These are phyloP conservation scores for Exocentrus adspersus DNA, from an alignment of 2,888 invertebrate genomes.

Conservation along the genomic window DNA sequence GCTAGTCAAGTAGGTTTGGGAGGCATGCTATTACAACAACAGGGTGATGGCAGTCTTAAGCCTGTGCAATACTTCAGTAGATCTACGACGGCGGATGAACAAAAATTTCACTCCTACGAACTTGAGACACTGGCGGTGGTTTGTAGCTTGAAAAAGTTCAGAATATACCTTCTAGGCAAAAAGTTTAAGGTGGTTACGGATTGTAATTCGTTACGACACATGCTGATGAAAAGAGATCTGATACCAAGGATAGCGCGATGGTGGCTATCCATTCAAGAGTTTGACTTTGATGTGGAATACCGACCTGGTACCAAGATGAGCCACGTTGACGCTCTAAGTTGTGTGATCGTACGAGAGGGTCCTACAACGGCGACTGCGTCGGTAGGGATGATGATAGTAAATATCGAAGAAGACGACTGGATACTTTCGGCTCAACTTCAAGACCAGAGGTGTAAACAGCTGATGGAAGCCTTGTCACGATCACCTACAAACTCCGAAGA, in stretches of 20 bases:
- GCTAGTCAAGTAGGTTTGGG: no score
- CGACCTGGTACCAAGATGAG: slow-evolving; percentile 47
- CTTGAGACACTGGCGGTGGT: no score
- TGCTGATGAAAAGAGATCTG: slow-evolving; percentile 42
- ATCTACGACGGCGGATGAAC: no score
- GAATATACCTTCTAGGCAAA: no score
- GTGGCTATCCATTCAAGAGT: slow-evolving; percentile 52
- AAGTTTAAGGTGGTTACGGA: no score
- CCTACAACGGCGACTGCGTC: no score
- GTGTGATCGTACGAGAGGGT: slow-evolving; percentile 21
- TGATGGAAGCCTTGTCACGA: slow-evolving; percentile 31
- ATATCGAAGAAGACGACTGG: slow-evolving; percentile 38
- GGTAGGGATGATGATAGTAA: slow-evolving; percentile 24
- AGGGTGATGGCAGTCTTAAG: no score
- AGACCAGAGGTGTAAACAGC: slow-evolving; percentile 26
- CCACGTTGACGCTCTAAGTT: slow-evolving; percentile 49
- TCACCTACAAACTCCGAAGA: slow-evolving; percentile 22
- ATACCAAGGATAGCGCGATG: slow-evolving; percentile 53
- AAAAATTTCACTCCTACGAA: no score
- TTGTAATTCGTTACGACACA: slow-evolving; percentile 43
- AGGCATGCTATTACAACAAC: no score
- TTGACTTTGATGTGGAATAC: slow-evolving; percentile 48
- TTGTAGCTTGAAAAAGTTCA: no score
- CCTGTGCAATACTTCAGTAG: no score
- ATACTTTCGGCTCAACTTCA: slow-evolving; percentile 41